These are phyloP conservation scores for Rhegmatorhina hoffmannsi DNA, from an alignment of 2,113 vertebrate genomes.

Conservation along the genomic window DNA sequence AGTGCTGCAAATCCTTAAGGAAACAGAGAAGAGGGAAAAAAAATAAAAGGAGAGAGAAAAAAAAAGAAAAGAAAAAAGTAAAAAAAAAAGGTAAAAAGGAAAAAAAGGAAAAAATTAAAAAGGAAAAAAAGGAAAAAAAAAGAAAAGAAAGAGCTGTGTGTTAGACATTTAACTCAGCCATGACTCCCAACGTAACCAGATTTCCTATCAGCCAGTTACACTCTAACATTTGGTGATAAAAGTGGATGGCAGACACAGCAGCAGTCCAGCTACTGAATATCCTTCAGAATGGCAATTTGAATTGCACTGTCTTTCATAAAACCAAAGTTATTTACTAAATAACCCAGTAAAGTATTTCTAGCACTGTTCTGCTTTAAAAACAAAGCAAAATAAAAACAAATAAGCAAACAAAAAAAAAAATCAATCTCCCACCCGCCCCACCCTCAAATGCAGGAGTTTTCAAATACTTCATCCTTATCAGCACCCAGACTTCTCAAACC, in stretches of 20 bases:
- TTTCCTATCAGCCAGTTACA: background rate
- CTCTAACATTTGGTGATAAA: background rate
- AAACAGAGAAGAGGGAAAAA: background rate
- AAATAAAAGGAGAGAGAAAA: background rate
- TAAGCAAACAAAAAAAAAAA: background rate
- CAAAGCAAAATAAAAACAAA: background rate
- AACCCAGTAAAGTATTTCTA: background rate
- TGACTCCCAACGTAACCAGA: background rate
- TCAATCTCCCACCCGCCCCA: background rate
- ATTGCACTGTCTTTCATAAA: background rate
- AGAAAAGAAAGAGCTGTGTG: conserved; percentile 5
- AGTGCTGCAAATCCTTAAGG: conserved; percentile 83
- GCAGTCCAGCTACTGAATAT: background rate
- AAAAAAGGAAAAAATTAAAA: rapidly evolving
- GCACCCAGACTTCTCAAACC: background rate
- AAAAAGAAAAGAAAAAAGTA: background rate
- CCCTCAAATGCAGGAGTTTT: background rate
- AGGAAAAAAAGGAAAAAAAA: background rate
- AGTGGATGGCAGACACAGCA: background rate
- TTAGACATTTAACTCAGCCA: conserved; percentile 46
- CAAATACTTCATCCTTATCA: background rate
- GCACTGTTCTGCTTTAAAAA: background rate
- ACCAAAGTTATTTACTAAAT: background rate
- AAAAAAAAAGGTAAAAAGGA: rapidly evolving
- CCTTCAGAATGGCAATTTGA: background rate